Base-by-base conservation (phyloP, 2,797 vertebrate genomes). In the Triplophysa bombifrons region DNA sequence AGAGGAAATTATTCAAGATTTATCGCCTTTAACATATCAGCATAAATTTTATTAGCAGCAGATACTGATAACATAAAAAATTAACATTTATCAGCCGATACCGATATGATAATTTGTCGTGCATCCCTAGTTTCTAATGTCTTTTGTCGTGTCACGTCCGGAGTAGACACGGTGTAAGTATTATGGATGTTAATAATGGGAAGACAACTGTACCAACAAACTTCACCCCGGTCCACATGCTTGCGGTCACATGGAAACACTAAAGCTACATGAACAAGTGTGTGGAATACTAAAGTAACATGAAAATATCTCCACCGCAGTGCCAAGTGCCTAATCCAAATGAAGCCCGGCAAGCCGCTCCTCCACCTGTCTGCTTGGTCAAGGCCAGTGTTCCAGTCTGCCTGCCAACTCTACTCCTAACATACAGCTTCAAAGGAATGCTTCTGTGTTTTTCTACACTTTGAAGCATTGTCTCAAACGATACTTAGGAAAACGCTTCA, bases 321-420 rank as follows among this genome's bases (percentile, higher is more conserved):
- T 51, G 77, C 80, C 85, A 87, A 84, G 81, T 80, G 78, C 82
- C 85, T 90, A 87, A 90, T 91, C 89, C 87, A 89, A 89, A 91
- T 90, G 60, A 92, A 89, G 84, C 86, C 81, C 48, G 2, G 83
- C 81, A 78, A 88, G 85, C 87, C 84, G 84, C 85, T 83, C 70
- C 84, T 83, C 88, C 89, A 91, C 90, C 91, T 90, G 90, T 89
- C 86, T 84, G 66, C 83, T 76, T 82, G 71, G 71, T 63, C 67
- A 61, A 53, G 83, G 73, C 88, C 83, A 48, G 56, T 51, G 56
- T 74, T 50, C 30, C 20, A 63, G 56, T 69, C 27, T 75, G 65
- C 65, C 30, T 17, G 66, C 16, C 53, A 72, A 41, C 74, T 46
- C 17, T 55, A 61, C 27, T 80, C 69, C 71, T 14, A 61, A 30